Evolutionary conservation across 2,113 vertebrate genomes (phyloP).

Genomic region (Brachypteracias leptosomus): DNA sequence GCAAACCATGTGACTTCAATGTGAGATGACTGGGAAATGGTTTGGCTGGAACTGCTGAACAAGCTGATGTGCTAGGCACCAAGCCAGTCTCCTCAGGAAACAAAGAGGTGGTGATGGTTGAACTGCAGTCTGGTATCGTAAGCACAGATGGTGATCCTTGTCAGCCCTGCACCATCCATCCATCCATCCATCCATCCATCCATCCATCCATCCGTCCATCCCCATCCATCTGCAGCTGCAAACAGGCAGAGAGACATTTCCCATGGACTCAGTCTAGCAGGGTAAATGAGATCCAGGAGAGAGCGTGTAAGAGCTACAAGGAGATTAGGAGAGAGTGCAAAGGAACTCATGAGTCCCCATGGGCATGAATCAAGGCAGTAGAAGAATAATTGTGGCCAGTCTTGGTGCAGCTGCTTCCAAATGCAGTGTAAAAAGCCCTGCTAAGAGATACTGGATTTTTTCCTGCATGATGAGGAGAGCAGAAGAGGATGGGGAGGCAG

Average conservation of each 20-base stretch:
- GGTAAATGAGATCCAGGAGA: not conserved
- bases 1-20: not conserved
- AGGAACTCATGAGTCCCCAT: not conserved
- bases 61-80: not conserved
- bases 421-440: not conserved
- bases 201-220: not conserved
- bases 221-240: not conserved
- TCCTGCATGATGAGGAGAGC: not conserved
- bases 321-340: not conserved
- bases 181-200: not conserved
- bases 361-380: not conserved
- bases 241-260: not conserved
- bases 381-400: not conserved
- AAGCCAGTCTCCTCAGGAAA: not conserved
- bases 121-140: not conserved
- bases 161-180: not conserved
- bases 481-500: not conserved
- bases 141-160: not conserved
- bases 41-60: not conserved
- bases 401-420: not conserved
- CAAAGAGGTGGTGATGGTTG: not conserved
- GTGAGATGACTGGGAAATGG: accelerated
- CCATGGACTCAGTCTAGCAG: not conserved
- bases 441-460: not conserved
- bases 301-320: not conserved